These are phyloP conservation scores for Aricia artaxerxes DNA, from an alignment of 2,888 invertebrate genomes.

Conservation along the genomic window DNA sequence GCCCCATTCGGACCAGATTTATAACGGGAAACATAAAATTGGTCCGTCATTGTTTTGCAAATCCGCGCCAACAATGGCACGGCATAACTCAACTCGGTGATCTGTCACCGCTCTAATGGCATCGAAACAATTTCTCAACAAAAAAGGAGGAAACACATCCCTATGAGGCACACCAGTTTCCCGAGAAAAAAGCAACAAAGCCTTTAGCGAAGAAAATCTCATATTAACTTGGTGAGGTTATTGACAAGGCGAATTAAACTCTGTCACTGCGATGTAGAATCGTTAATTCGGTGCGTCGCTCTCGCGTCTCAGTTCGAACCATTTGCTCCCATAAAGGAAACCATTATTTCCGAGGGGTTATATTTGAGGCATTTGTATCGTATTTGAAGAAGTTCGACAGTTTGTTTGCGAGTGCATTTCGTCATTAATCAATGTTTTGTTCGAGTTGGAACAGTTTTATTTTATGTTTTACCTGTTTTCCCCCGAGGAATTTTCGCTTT, in stretches of 20 bases:
- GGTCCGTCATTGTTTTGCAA: constrained; percentile 27
- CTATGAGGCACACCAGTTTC: constrained; percentile 72
- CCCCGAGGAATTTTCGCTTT: constrained; percentile 57
- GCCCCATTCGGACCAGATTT: constrained; percentile 1
- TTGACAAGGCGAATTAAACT: constrained; percentile 42
- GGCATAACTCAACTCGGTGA: constrained; percentile 72
- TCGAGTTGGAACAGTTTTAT: constrained; percentile 62
- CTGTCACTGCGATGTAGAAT: constrained; percentile 33
- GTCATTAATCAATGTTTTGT: constrained; percentile 80
- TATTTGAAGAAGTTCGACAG: constrained; percentile 81
- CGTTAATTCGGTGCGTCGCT: constrained; percentile 38
- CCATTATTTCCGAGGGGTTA: constrained; percentile 79
- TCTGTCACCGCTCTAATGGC: constrained; percentile 80
- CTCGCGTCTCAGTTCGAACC: constrained; percentile 48
- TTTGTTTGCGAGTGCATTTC: constrained; percentile 80
- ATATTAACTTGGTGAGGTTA: constrained; percentile 56
- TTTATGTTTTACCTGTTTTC: constrained; percentile 74
- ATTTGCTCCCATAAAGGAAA: constrained; percentile 63
- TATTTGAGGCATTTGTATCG: constrained; percentile 75
- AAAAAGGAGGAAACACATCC: constrained; percentile 77
- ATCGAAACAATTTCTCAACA: constrained; percentile 78
- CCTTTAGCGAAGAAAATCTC: constrained; percentile 61
- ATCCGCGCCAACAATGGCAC: constrained; percentile 59
- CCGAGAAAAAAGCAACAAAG: constrained; percentile 72
- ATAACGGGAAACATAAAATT: constrained; percentile 27